These are phyloP conservation scores for Alectoris magna DNA, from an alignment of 2,797 vertebrate genomes.

Conservation along the genomic window DNA sequence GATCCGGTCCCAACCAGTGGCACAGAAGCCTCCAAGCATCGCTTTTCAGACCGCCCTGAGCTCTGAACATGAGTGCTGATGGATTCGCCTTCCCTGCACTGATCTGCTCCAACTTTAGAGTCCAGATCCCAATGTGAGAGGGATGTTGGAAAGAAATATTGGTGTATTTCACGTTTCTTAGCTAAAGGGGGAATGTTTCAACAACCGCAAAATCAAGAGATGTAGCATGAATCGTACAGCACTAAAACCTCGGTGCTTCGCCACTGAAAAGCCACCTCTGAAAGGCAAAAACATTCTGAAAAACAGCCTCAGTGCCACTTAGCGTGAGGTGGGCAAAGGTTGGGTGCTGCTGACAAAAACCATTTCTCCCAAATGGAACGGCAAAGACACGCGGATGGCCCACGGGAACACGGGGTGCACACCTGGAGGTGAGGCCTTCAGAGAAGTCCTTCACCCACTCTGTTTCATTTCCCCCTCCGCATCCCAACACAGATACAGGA, in stretches of 20 bases:
- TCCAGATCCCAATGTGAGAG: neutral
- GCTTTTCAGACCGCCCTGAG: too few relatives aligned
- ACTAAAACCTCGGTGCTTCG: neutral
- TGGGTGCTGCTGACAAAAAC: neutral
- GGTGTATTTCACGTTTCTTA: neutral
- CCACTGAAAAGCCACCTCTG: neutral
- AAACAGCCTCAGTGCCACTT: neutral
- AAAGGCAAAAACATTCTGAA: neutral
- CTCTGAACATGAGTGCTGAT: neutral
- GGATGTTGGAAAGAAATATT: neutral
- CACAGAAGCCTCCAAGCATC: too few relatives aligned
- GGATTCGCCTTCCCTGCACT: neutral
- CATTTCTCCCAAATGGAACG: neutral
- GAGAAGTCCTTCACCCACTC: neutral
- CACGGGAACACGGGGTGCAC: neutral
- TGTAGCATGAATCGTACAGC: rapidly evolving
- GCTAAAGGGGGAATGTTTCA: neutral
- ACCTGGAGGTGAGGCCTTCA: neutral
- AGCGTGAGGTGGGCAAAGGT: neutral
- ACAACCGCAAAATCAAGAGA: neutral
- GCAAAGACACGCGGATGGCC: neutral
- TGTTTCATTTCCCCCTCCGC: neutral
- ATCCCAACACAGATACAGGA: neutral
- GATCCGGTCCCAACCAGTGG: constrained; percentile 76
- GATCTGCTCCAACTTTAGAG: neutral